These are phyloP conservation scores for Prenolepis imparis DNA, from an alignment of 2,888 invertebrate species.

Conservation along the genomic window DNA sequence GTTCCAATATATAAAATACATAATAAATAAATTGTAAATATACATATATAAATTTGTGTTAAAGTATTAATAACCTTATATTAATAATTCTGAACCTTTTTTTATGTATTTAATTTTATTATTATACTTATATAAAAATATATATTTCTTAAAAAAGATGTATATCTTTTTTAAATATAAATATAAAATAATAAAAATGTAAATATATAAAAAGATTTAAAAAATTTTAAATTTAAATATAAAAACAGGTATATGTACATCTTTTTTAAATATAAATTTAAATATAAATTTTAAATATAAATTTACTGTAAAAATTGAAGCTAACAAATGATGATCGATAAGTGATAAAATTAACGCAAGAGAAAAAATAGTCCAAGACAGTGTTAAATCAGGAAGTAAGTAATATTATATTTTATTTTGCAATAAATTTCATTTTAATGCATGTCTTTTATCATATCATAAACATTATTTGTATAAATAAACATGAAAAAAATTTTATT, in stretches of 20 bases:
- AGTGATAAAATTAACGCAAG: neutral
- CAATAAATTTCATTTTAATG: neutral
- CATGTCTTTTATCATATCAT: neutral
- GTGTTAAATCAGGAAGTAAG: neutral
- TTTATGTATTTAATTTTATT: too few relatives aligned
- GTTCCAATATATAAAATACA: neutral
- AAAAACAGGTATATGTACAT: too few relatives aligned
- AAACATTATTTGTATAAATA: neutral
- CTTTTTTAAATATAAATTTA: neutral
- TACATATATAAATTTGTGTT: too few relatives aligned
- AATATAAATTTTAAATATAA: neutral
- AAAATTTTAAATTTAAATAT: too few relatives aligned
- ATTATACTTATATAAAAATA: too few relatives aligned
- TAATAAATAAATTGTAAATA: too few relatives aligned
- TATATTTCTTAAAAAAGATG: too few relatives aligned
- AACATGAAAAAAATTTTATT: neutral
- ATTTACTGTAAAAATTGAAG: neutral
- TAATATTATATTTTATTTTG: slow-evolving; percentile 10
- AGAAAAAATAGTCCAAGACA: neutral
- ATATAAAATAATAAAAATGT: too few relatives aligned
- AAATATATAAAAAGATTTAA: too few relatives aligned
- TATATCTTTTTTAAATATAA: too few relatives aligned
- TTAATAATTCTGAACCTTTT: too few relatives aligned
- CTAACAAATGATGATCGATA: neutral
- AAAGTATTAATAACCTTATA: too few relatives aligned